Conservation (phyloP, 2,113 vertebrate species). For the Pygoscelis adeliae region DNA sequence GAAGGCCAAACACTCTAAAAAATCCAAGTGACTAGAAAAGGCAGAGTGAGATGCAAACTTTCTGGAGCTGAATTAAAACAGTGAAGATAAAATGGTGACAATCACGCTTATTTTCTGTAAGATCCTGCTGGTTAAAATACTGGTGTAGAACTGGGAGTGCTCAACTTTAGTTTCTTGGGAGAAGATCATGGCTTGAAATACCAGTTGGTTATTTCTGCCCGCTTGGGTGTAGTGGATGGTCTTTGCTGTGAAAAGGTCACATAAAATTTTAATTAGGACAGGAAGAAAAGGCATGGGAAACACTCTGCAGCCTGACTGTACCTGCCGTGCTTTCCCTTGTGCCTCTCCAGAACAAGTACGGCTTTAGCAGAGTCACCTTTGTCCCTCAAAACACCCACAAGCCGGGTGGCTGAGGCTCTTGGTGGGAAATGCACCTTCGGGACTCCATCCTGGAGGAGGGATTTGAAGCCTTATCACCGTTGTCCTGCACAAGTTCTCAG, state of each 20-base stretch:
- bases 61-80: neutral
- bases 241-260: neutral
- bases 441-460: neutral
- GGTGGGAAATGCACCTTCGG: neutral
- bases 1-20: neutral
- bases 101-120: neutral
- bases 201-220: neutral
- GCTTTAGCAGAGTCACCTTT: neutral
- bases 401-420: neutral
- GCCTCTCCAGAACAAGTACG: rapidly evolving
- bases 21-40: neutral
- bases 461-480: rapidly evolving
- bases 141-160: neutral
- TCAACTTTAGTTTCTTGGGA: neutral
- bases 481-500: neutral
- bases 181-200: neutral
- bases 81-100: neutral
- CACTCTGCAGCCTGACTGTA: neutral
- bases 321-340: rapidly evolving
- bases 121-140: neutral
- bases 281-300: neutral
- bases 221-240: neutral
- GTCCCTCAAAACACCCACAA: rapidly evolving
- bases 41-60: neutral
- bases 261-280: neutral